These are phyloP conservation scores for Eremophila alpestris DNA, from an alignment of 2,797 vertebrate genomes.

Conservation along the genomic window DNA sequence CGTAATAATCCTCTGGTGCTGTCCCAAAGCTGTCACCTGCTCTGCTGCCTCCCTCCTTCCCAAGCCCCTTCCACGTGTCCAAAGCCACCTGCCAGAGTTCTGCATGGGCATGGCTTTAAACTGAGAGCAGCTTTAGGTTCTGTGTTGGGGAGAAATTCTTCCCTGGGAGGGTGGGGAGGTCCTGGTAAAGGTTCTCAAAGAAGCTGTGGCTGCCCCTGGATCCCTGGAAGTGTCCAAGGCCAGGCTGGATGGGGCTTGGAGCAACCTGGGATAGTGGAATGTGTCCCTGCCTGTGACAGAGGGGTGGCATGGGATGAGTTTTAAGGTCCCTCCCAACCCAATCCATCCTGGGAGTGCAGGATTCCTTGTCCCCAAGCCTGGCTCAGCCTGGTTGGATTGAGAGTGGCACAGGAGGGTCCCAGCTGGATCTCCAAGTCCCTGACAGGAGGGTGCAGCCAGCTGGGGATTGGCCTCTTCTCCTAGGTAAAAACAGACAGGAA, in stretches of 20 bases:
- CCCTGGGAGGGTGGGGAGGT: fast-evolving
- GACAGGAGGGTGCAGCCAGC: background rate
- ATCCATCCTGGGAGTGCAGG: fast-evolving
- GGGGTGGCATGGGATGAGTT: background rate
- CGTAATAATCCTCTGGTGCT: background rate
- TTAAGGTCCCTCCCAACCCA: background rate
- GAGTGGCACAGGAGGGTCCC: background rate
- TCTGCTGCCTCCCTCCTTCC: constrained; percentile 11
- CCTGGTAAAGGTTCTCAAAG: background rate
- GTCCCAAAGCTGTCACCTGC: constrained; percentile 57
- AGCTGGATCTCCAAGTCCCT: fast-evolving
- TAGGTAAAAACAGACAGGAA: background rate
- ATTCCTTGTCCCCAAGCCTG: background rate
- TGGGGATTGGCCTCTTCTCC: background rate
- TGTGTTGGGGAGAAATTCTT: background rate
- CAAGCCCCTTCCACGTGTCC: background rate
- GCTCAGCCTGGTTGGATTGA: background rate
- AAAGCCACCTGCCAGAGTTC: background rate
- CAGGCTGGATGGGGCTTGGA: fast-evolving
- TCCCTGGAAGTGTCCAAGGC: background rate
- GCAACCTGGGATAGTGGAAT: fast-evolving
- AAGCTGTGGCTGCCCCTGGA: background rate
- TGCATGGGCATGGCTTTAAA: background rate
- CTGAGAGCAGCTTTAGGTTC: background rate
- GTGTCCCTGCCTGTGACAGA: background rate